Conservation (phyloP, 2,888 invertebrate genomes). For the Phengaris arion region DNA sequence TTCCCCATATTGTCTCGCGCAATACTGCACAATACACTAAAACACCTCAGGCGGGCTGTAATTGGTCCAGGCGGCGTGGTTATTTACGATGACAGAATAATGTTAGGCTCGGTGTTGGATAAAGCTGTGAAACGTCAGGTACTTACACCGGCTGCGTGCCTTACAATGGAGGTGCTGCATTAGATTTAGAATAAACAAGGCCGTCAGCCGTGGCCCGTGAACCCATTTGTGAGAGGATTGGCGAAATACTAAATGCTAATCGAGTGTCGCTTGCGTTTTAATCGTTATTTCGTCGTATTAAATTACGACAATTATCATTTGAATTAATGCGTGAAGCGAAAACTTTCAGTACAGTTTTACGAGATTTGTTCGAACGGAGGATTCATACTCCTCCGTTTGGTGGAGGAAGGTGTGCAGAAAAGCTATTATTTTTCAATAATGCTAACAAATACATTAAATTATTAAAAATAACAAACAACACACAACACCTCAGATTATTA, state of each 20-base stretch:
- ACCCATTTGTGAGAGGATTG: constrained; percentile 42
- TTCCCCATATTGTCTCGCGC: not conserved
- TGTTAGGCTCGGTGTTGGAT: constrained; percentile 41
- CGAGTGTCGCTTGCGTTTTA: not conserved
- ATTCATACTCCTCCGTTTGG: no score
- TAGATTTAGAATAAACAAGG: constrained; percentile 56
- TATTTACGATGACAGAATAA: constrained; percentile 45
- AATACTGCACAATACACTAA: constrained; percentile 32
- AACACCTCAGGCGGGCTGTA: constrained; percentile 37
- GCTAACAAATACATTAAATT: no score
- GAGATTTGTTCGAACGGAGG: no score
- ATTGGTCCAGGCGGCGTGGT: constrained; percentile 40
- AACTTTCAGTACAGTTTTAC: no score
- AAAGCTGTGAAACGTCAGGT: constrained; percentile 43
- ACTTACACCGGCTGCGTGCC: constrained; percentile 39
- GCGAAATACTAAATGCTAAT: constrained; percentile 31
- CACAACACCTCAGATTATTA: no score
- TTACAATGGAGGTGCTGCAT: constrained; percentile 47
- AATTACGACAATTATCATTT: no score
- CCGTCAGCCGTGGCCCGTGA: no score
- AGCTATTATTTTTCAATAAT: no score
- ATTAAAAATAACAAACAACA: no score
- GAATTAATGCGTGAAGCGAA: no score
- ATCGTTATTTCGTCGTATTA: not conserved
- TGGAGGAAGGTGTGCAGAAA: no score